Base-by-base conservation (phyloP, 92 coral and sea anemone species). In the Porites rus region DNA sequence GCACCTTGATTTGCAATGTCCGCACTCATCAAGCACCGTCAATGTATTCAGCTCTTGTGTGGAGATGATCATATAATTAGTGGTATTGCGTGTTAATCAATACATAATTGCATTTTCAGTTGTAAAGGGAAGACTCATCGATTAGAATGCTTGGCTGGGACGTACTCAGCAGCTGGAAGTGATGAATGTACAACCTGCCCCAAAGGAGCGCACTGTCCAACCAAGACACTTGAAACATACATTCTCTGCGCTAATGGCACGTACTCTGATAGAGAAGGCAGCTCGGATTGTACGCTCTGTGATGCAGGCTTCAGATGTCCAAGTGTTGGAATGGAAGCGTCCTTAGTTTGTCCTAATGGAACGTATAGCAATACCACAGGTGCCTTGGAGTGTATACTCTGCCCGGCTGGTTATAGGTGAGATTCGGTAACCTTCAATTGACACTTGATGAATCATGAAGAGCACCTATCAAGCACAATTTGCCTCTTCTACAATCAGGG, bases 321-420 rank as follows among this genome's bases (percentile, higher is more conserved):
- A 2, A 85, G 94, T 83, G 80, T 83, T 73, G 84, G 88, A 12
- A 79, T 91, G 56, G 89, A 90, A 65, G 78, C 94, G 10, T 93
- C 98, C 43, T 78, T 75, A 46, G 94, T 56, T n/a, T 96, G 98
- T 81, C 81, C 87, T 18, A 89, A 96, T 92, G 99, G 98, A 50
- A 93, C 89, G 9, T 97, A 97, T 80, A 97, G 98, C 75, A 92
- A 96, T 79, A 46, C 22, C 19, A 88, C 85, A 21, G 95, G 87
- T 50, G 72, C 99, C 18, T 79, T 87, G 3, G 80, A 88, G 51
- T 97, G 99, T 62, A 88, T 92, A 20, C 93, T 93, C 69, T 97
- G 99, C 51, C 97, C 99, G 20, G 97, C 94, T 51, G 99, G 99
- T 62, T 81, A 88, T 86, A 95, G 97, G 99, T 97, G 72, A 83